phyloP scores from a whole-genome alignment of 2,888 invertebrate genomes.

The Ametastegia equiseti region DNA sequence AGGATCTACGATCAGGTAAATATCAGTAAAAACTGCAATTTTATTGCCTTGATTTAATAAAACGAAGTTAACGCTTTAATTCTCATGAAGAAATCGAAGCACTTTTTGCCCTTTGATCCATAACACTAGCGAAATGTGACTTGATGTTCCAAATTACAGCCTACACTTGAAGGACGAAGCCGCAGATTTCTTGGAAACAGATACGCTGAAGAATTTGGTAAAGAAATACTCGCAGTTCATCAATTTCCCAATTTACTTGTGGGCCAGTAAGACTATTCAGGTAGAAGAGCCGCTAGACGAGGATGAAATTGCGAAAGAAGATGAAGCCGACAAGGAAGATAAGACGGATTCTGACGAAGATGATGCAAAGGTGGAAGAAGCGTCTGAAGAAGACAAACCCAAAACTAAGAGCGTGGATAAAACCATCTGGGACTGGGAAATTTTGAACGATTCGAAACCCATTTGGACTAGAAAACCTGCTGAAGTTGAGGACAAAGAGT shows the following conservation, averaged over 20 bases:
- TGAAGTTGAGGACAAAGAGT: conserved; percentile 93
- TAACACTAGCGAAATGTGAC: background rate
- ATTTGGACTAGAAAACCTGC: conserved; percentile 97
- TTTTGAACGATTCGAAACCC: conserved; percentile 97
- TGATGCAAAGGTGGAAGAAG: conserved; percentile 83
- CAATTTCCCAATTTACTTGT: conserved; percentile 98
- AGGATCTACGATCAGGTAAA: conserved; percentile 90
- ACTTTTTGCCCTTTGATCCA: background rate
- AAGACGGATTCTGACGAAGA: conserved; percentile 76
- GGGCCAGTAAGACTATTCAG: conserved; percentile 83
- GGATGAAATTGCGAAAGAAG: conserved; percentile 72
- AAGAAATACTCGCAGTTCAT: conserved; percentile 99
- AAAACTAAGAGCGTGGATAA: conserved; percentile 94
- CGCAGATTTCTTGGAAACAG: conserved; percentile 94
- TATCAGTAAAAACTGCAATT: conserved; percentile 43
- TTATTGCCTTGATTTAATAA: background rate
- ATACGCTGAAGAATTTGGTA: conserved; percentile 92
- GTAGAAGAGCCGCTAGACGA: conserved; percentile 80
- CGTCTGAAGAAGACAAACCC: conserved; percentile 81
- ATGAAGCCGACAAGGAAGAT: conserved; percentile 82
- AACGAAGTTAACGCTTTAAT: background rate
- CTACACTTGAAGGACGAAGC: conserved; percentile 98
- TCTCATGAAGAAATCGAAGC: background rate
- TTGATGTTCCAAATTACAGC: conserved; percentile 76
- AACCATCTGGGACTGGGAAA: conserved; percentile 98